Evolutionary conservation across 2,797 vertebrate species (phyloP).

Genomic region (Acropternis orthonyx): DNA sequence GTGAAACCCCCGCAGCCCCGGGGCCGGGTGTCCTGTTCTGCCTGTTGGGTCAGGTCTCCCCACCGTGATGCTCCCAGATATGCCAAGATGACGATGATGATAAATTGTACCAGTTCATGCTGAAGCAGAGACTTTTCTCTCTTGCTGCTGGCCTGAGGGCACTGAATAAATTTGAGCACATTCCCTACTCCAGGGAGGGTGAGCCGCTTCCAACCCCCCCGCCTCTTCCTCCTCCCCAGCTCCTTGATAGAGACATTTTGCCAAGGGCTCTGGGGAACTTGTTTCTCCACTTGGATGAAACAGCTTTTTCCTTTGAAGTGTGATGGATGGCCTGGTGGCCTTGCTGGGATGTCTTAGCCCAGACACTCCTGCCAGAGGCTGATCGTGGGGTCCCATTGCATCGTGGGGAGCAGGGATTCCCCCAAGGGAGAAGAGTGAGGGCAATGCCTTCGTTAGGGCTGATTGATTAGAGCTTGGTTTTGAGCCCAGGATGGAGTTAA

Average conservation of each 20-base stretch:
- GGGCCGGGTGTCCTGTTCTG: neutral
- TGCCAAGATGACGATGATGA: neutral
- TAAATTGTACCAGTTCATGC: neutral
- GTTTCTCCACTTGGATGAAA: neutral
- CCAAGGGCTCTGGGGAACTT: neutral
- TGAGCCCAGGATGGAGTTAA: neutral
- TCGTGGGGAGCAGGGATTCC: neutral
- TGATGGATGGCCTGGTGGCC: neutral
- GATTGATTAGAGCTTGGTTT: neutral
- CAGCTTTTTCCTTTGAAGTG: neutral
- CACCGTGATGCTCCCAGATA: neutral
- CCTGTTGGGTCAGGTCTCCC: slow-evolving; percentile 22
- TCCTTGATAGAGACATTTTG: slow-evolving; percentile 12
- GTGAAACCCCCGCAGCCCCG: neutral
- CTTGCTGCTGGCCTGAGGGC: neutral
- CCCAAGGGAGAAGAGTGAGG: neutral
- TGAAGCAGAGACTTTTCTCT: slow-evolving; percentile 7
- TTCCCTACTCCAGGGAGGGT: neutral
- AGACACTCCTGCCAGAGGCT: neutral
- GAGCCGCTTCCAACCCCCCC: neutral
- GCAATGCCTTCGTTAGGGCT: neutral
- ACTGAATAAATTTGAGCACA: neutral
- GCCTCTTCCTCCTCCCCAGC: neutral
- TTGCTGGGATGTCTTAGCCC: neutral
- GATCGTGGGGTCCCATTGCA: rapidly evolving